phyloP scores from a whole-genome alignment of 2,888 invertebrate genomes.

The Epinotia brunnichana region DNA sequence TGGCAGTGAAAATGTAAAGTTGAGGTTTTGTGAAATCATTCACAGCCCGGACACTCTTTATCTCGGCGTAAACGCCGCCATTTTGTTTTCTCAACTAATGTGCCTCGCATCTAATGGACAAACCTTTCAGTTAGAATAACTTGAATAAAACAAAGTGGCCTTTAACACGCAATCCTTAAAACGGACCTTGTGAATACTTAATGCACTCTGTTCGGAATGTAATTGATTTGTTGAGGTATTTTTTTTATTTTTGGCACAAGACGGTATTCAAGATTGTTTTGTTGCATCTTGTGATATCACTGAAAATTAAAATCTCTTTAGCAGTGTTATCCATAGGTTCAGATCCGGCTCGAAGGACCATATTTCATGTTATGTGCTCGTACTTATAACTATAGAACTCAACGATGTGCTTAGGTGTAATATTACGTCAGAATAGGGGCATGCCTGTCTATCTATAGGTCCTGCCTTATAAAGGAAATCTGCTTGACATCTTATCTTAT shows the following conservation, averaged over 20 bases:
- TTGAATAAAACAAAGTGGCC: constrained; percentile 18
- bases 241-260: background rate
- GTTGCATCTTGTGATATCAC: no score
- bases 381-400: no score
- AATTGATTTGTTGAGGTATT: background rate
- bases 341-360: no score
- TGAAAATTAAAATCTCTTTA: no score
- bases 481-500: no score
- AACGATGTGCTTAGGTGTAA: no score
- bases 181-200: constrained; percentile 5
- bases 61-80: background rate
- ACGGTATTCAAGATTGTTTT: no score
- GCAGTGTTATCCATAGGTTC: no score
- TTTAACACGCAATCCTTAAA: constrained; percentile 6
- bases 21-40: background rate
- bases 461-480: no score
- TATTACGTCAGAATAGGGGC: no score
- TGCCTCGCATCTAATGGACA: constrained; percentile 3
- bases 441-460: no score
- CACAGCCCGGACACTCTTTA: background rate
- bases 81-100: constrained; percentile 23
- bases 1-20: background rate
- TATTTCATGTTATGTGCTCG: no score
- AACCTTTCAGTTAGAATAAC: constrained; percentile 26
- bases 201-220: background rate